A percentile compares a stretch with the other conserved stretches of the same genome.
Evolutionary conservation across 2,113 vertebrate species (phyloP).

Genomic region (Poecile atricapillus): DNA sequence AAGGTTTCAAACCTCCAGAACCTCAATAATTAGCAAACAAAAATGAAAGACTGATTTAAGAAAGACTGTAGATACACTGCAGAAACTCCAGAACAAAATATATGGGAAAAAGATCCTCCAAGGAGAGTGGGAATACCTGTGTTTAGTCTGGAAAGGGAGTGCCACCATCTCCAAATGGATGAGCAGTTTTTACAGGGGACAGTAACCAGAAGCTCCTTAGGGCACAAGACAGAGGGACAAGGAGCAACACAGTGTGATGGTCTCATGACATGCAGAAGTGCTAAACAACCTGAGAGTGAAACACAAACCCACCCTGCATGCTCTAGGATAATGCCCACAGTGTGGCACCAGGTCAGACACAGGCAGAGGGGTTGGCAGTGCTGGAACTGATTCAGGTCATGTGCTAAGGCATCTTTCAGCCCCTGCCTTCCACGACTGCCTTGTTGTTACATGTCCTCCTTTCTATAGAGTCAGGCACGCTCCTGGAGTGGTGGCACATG

Average conservation of each 20-base stretch:
- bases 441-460: not conserved
- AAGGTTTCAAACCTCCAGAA: not conserved
- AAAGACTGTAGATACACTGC: not conserved
- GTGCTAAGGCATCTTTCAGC: not conserved
- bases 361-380: not conserved
- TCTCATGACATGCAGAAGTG: not conserved
- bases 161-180: not conserved
- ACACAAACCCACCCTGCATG: not conserved
- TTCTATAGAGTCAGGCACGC: not conserved
- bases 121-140: not conserved
- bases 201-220: not conserved
- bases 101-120: not conserved
- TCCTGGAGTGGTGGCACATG: not conserved
- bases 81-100: not conserved
- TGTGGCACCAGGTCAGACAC: not conserved
- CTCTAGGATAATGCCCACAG: not conserved
- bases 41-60: not conserved
- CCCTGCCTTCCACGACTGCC: not conserved
- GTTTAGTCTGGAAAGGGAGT: not conserved
- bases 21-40: not conserved
- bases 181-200: not conserved
- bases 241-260: not conserved
- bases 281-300: not conserved
- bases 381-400: not conserved
- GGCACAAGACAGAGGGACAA: not conserved